Conservation (phyloP, 2,113 vertebrate genomes). For the Cromileptes altivelis region DNA sequence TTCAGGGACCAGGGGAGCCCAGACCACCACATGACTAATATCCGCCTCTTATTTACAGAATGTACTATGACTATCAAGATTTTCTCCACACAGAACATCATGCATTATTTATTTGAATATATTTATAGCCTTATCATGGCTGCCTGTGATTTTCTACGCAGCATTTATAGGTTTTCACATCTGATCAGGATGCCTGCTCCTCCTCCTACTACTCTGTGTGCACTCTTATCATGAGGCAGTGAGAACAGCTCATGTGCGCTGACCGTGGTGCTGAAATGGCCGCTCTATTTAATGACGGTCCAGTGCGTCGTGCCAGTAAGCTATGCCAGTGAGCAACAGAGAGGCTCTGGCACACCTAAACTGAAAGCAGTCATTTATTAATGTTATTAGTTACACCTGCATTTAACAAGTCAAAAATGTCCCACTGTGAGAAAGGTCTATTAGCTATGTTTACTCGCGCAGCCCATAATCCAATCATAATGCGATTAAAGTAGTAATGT, state of each 20-base stretch:
- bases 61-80: conserved; percentile 31
- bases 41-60: conserved; percentile 60
- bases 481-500: conserved; percentile 33
- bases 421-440: conserved; percentile 42
- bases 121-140: conserved; percentile 29
- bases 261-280: conserved; percentile 49
- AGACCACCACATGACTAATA: conserved; percentile 58
- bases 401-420: conserved; percentile 45
- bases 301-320: conserved; percentile 16
- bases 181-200: conserved; percentile 27
- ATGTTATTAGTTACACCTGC: conserved; percentile 47
- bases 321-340: conserved; percentile 15
- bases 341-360: conserved; percentile 17
- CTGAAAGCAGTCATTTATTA: conserved; percentile 29
- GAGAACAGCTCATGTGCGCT: conserved; percentile 11
- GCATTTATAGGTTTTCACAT: conserved; percentile 58
- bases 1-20: conserved; percentile 33
- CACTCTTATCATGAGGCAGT: neutral
- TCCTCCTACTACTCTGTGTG: neutral
- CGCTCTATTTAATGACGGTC: neutral
- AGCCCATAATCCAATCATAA: conserved; percentile 45
- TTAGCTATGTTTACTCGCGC: conserved; percentile 33
- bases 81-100: conserved; percentile 48
- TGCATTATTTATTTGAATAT: conserved; percentile 59
- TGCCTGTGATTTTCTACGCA: conserved; percentile 37